These are phyloP conservation scores for Siphlonurus alternatus DNA, from an alignment of 2,888 invertebrate species.

Conservation along the genomic window DNA sequence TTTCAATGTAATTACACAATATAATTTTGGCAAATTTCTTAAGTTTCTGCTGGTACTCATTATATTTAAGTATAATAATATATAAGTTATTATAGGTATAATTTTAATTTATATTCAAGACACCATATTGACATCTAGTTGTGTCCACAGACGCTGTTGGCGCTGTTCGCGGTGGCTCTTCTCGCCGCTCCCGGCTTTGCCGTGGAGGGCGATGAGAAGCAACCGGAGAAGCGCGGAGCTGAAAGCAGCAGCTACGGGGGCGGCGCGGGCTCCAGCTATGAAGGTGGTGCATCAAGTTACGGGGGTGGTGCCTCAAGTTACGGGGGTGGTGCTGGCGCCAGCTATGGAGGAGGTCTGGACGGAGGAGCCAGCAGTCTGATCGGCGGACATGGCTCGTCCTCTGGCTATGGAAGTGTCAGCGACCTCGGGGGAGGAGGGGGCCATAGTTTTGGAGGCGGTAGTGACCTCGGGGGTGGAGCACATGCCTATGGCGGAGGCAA, in stretches of 20 bases:
- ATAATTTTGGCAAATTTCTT: no score
- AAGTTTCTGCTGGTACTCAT: no score
- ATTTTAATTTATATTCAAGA: neutral
- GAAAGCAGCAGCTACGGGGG: neutral
- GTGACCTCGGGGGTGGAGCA: neutral
- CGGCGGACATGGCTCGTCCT: neutral
- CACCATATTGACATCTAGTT: neutral
- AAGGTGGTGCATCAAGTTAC: neutral
- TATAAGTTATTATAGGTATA: no score
- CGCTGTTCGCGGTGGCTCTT: neutral
- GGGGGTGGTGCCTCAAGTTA: neutral
- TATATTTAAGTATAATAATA: no score
- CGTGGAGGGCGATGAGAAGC: neutral
- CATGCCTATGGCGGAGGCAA: neutral
- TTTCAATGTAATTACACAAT: no score
- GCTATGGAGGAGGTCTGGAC: neutral
- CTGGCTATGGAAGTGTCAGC: no score
- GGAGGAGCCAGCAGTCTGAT: neutral
- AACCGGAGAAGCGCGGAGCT: neutral
- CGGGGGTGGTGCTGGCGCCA: neutral
- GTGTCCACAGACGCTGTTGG: neutral
- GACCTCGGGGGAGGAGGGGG: neutral
- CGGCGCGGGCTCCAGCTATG: neutral
- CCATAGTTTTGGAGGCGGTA: neutral
- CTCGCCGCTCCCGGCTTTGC: neutral